Conservation (phyloP, 2,113 vertebrate species). For the Perca flavescens region DNA sequence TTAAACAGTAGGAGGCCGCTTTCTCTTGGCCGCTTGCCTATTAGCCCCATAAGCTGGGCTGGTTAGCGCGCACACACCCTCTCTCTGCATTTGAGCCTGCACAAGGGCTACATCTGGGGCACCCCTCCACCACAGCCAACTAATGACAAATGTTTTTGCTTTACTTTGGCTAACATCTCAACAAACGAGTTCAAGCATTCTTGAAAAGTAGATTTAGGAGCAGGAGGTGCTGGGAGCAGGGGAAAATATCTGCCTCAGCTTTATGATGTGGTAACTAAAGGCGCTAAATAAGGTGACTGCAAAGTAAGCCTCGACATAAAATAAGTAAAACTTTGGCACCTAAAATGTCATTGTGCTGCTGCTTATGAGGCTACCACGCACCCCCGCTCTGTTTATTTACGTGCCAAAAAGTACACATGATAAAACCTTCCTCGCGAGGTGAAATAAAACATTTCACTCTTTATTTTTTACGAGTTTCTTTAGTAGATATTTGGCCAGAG, state of each 20-base stretch:
- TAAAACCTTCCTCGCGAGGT: constrained; percentile 63
- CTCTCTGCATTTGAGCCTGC: constrained; percentile 51
- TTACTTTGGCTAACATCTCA: constrained; percentile 81
- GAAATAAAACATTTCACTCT: constrained; percentile 62
- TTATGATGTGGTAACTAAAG: constrained; percentile 88
- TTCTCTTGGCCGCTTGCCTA: constrained; percentile 89
- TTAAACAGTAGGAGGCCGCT: constrained; percentile 93
- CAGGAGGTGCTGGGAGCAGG: constrained; percentile 87
- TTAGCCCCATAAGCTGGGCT: constrained; percentile 77
- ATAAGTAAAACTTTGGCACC: constrained; percentile 65
- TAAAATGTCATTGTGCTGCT: constrained; percentile 67
- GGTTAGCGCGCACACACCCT: constrained; percentile 70
- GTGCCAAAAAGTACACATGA: constrained; percentile 78
- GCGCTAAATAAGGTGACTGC: constrained; percentile 83
- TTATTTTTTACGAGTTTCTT: constrained; percentile 68
- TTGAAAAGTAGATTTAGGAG: constrained; percentile 92
- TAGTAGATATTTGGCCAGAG: constrained; percentile 62
- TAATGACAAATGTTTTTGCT: constrained; percentile 76
- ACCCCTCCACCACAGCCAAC: constrained; percentile 69
- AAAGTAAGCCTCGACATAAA: constrained; percentile 73
- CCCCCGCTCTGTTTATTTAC: constrained; percentile 56
- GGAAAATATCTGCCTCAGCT: constrained; percentile 75
- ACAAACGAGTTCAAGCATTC: constrained; percentile 85
- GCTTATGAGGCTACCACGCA: constrained; percentile 55
- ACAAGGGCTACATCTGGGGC: constrained; percentile 71